phyloP scores from a whole-genome alignment of 1,140 invertebrate genomes.

The Dufourea novaeangliae region DNA sequence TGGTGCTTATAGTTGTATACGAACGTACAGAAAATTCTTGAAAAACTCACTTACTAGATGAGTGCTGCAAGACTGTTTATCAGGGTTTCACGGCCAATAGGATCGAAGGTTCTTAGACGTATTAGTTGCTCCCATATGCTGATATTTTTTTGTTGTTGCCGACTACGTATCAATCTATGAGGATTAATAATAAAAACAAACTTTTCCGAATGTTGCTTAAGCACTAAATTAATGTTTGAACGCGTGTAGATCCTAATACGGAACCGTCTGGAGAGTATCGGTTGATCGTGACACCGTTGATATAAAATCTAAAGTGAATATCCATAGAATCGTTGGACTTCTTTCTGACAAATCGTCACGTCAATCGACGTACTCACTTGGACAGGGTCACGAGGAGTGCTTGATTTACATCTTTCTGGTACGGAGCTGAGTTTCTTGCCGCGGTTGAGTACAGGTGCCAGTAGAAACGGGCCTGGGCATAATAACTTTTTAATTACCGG shows the following conservation, averaged over 20 bases:
- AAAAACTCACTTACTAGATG: background rate
- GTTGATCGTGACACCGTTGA: no score
- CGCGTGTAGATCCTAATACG: no score
- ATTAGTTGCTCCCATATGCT: conserved; percentile 22
- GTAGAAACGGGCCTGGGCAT: conserved; percentile 67
- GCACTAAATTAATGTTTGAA: no score
- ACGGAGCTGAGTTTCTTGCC: conserved; percentile 43
- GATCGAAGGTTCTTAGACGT: conserved; percentile 20
- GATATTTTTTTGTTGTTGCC: background rate
- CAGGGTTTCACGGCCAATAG: conserved; percentile 7
- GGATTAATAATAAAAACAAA: background rate
- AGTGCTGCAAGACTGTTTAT: background rate
- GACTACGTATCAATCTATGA: background rate
- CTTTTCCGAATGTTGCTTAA: background rate
- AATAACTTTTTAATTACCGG: conserved; percentile 66
- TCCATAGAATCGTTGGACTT: no score
- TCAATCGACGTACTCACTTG: conserved; percentile 41
- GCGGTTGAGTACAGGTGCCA: conserved; percentile 58
- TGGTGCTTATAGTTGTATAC: background rate
- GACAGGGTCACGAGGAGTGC: conserved; percentile 42
- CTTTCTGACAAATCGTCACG: no score
- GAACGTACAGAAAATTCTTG: background rate
- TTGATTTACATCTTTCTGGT: conserved; percentile 53
- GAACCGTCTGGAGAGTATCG: no score
- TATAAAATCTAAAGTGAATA: no score